phyloP scores from a whole-genome alignment of 2,113 vertebrate genomes.

The Collichthys lucidus region DNA sequence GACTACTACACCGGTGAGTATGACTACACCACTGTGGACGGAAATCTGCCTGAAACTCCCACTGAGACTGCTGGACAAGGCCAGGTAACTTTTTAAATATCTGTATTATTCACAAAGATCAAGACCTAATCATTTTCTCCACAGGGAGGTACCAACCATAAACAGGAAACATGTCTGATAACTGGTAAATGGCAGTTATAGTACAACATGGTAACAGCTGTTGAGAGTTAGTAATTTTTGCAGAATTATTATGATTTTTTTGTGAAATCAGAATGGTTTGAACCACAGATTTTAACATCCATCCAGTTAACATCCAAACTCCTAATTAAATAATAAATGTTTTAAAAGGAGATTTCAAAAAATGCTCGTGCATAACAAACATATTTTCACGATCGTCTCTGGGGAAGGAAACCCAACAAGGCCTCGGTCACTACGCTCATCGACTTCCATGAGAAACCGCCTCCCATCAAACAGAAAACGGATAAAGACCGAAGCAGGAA shows the following conservation, averaged over 20 bases:
- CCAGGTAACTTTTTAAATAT: slow-evolving; percentile 83
- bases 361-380: slow-evolving; percentile 1
- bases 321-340: neutral
- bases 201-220: slow-evolving; percentile 14
- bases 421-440: slow-evolving; percentile 18
- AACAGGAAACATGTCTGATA: neutral
- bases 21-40: slow-evolving; percentile 86
- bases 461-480: slow-evolving; percentile 35
- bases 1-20: slow-evolving; percentile 86
- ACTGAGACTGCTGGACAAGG: slow-evolving; percentile 81
- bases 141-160: neutral
- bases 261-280: neutral
- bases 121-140: neutral
- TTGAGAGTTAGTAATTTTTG: neutral
- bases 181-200: neutral
- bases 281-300: neutral
- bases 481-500: slow-evolving; percentile 36
- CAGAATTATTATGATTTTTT: neutral
- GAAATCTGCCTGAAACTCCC: slow-evolving; percentile 87
- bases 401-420: slow-evolving; percentile 30
- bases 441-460: slow-evolving; percentile 39
- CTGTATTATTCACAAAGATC: neutral
- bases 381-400: slow-evolving; percentile 23
- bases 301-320: slow-evolving; percentile 9
- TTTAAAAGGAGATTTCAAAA: slow-evolving; percentile 4